Percentiles rank a stretch among this genome's conserved stretches.
Evolutionary conservation across 1,140 invertebrate species (phyloP).

Genomic region (Drosophila paulistorum): DNA sequence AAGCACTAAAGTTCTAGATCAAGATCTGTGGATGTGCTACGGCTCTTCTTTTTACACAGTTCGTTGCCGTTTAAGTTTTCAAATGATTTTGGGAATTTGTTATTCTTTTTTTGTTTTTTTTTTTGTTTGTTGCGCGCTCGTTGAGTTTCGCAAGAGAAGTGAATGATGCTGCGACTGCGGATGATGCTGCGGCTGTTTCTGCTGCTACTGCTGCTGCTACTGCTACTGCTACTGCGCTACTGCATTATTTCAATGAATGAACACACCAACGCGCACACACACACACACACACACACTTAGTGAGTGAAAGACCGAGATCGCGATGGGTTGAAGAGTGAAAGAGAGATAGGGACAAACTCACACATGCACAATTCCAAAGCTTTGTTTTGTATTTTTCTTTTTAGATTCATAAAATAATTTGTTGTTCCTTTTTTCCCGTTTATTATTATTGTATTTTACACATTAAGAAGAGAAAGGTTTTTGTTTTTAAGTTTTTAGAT

Average conservation of each 20-base stretch:
- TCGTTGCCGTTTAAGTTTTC: conserved; percentile 33
- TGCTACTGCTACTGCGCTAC: conserved; percentile 45
- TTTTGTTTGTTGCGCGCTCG: conserved; percentile 74
- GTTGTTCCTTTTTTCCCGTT: conserved; percentile 40
- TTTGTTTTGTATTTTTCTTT: conserved; percentile 30
- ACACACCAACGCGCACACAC: conserved; percentile 32
- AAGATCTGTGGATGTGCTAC: conserved; percentile 12
- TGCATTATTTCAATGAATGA: conserved; percentile 78
- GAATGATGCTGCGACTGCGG: conserved; percentile 47
- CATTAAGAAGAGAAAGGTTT: conserved; percentile 11
- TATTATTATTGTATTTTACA: conserved; percentile 25
- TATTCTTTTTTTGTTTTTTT: conserved; percentile 13
- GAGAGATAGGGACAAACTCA: conserved; percentile 15
- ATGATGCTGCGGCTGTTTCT: conserved; percentile 21
- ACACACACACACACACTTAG: not conserved
- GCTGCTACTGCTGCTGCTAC: conserved; percentile 24
- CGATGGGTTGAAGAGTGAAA: not conserved
- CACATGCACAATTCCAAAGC: conserved; percentile 43
- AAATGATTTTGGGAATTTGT: conserved; percentile 31
- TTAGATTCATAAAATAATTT: conserved; percentile 70
- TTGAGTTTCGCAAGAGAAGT: conserved; percentile 77
- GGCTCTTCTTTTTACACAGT: conserved; percentile 36
- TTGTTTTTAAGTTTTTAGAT: conserved; percentile 33
- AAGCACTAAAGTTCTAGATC: conserved; percentile 43
- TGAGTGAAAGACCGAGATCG: not conserved